phyloP scores from a whole-genome alignment of 2,797 vertebrate species.

The Enteromius anoplus region DNA sequence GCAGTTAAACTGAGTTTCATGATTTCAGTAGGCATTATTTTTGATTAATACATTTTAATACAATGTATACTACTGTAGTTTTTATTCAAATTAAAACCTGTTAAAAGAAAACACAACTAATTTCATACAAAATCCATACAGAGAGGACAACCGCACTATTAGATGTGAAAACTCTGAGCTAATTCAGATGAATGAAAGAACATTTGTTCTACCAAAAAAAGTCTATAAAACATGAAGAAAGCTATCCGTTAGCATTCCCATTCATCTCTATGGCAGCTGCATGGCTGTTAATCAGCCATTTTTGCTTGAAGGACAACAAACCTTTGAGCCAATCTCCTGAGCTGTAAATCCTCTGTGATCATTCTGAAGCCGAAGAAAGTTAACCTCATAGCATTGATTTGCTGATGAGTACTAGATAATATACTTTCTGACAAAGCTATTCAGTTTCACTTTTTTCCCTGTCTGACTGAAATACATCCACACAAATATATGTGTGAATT shows the following conservation, averaged over 20 bases:
- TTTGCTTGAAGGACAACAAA: slow-evolving; percentile 16
- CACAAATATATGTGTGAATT: neutral
- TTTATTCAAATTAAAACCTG: no score
- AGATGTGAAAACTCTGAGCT: neutral
- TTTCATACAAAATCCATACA: neutral
- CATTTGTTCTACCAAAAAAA: neutral
- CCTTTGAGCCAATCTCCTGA: neutral
- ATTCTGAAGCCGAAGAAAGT: neutral
- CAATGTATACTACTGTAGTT: no score
- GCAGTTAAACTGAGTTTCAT: no score
- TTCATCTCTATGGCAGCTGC: neutral
- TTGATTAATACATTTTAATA: no score
- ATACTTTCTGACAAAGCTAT: neutral
- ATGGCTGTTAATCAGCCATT: neutral
- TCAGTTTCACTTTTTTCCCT: neutral
- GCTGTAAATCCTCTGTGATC: neutral
- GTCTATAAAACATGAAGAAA: neutral
- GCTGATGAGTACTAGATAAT: neutral
- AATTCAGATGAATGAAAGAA: neutral
- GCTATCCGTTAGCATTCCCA: no score
- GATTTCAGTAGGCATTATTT: no score
- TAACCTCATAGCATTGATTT: neutral
- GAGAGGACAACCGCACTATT: neutral
- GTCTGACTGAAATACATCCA: neutral
- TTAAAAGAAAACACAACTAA: neutral